Evolutionary conservation across 1,140 invertebrate genomes (phyloP), one percentile per base, ranked within the genome.

Genomic region (Mylabris phalerata): DNA sequence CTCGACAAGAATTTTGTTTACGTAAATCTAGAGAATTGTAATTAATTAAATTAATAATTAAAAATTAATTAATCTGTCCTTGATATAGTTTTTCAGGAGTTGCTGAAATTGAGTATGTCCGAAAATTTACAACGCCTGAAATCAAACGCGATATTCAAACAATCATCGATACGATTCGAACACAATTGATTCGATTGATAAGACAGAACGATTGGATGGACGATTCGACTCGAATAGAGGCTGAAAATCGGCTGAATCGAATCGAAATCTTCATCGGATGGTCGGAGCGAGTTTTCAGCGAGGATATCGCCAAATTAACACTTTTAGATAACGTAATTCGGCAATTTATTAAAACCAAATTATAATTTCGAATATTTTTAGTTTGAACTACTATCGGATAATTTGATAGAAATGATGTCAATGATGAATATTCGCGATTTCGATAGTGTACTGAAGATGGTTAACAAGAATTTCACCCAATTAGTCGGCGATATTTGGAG

Each of bases 191-290:
- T n/a, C 27, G 48, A 4, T 39, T 27, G 24, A 19, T 69, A 3
- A 58, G 55, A 51, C 9, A 45, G 19, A 63, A 48, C 43, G 48
- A 58, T n/a, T 67, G 63, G 63, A 60, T 69, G 27, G 63, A 69
- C 24, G 40, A 57, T 19, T 19, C 32, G 32, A 32, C 32, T 5
- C 7, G 32, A 3, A 32, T 7, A 7, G 32, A 5, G 32, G 32
- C 32, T 3, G 32, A 32, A 32, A 32, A 32, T 32, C 32, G 32
- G 7, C 7, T 32, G 32, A 32, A 32, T 32, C 9, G 27, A 32
- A 45, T 60, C 9, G 51, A 60, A 24, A 48, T 26, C 32, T 10
- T 48, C 6, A 44, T 60, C 19, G 58, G 58, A 10, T 25, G 50
- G 19, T 50, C 57, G 7, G 50, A 51, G 27, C 5, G 40, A 6